Conservation (phyloP, 2,113 vertebrate genomes). For the Oreochromis tanganicae region DNA sequence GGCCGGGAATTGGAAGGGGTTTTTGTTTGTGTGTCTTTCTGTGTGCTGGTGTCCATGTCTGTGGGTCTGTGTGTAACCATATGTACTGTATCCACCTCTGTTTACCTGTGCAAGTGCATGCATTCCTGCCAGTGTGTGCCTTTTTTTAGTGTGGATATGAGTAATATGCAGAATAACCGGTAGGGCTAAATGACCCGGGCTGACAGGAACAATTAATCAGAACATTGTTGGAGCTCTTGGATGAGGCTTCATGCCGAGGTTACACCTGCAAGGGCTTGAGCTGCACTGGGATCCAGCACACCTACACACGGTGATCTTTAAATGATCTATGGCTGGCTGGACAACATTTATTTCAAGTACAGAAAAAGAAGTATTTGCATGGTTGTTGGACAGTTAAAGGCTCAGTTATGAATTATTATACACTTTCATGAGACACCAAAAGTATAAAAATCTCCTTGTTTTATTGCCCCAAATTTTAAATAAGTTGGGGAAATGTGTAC, state of each 20-base stretch:
- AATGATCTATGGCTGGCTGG: conserved; percentile 28
- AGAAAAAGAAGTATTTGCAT: not conserved
- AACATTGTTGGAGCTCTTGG: conserved; percentile 34
- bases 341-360: conserved; percentile 4
- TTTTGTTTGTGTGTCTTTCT: conserved; percentile 38
- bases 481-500: not conserved
- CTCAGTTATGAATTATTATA: not conserved
- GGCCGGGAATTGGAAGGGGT: conserved; percentile 1
- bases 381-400: not conserved
- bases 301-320: conserved; percentile 14
- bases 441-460: not conserved
- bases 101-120: not conserved
- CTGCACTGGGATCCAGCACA: conserved; percentile 25
- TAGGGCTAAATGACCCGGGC: conserved; percentile 40
- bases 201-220: conserved; percentile 63
- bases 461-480: not conserved
- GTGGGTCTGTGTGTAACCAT: not conserved
- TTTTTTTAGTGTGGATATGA: conserved; percentile 29
- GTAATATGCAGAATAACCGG: conserved; percentile 52
- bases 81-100: not conserved
- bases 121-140: not conserved
- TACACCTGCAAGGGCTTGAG: conserved; percentile 53
- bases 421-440: not conserved
- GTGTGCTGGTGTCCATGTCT: not conserved
- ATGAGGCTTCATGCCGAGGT: conserved; percentile 43